Base-by-base conservation (phyloP, 2,888 invertebrate genomes). In the Agrotis exclamationis region DNA sequence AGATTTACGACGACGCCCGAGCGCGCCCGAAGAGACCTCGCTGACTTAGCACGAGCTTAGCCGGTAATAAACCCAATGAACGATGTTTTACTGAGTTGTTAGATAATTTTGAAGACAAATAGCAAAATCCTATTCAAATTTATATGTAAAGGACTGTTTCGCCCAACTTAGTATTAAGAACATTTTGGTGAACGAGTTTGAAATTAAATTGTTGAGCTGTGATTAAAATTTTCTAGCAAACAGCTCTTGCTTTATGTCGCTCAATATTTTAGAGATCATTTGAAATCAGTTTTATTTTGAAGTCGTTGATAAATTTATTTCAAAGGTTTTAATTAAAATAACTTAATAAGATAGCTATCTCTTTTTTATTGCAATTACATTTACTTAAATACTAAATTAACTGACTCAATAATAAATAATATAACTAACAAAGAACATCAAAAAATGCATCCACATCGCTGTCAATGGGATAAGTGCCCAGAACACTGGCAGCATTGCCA, bases 1-100 rank as follows among this genome's bases (percentile, higher is more conserved):
- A 87, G 87, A 88, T 89, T 89, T 88, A 90, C 90, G 85, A 81
- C 79, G 63, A 64, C 73, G 63, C 58, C 74, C 81, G 85, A 74
- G 65, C 81, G 65, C 77, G 74, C 58, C 70, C 77, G 77, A 71
- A 82, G 62, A 76, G 76, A 68, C 50, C 63, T 45, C 53, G 84
- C 84, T 85, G 84, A 79, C 80, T 76, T 71, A 82, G 80, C 80
- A 70, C 62, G 33, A 71, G 70, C 80, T 79, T 74, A 83, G 28
- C 53, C 64, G 9, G 60, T 79, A 85, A 84, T 85, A 82, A 84
- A 79, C 76, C 67, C 63, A 69, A 64, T 69, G 63, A 72, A 45
- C 74, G 63, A 62, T 62, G 72, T 74, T 80, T 72, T 70, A 75
- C 70, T 58, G 60, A 79, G 62, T 76, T 71, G 70, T 69, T 67